Evolutionary conservation across 2,113 vertebrate species (phyloP), one percentile per base, ranked within the genome.

Genomic region (Forbesichthys papilliferus): DNA sequence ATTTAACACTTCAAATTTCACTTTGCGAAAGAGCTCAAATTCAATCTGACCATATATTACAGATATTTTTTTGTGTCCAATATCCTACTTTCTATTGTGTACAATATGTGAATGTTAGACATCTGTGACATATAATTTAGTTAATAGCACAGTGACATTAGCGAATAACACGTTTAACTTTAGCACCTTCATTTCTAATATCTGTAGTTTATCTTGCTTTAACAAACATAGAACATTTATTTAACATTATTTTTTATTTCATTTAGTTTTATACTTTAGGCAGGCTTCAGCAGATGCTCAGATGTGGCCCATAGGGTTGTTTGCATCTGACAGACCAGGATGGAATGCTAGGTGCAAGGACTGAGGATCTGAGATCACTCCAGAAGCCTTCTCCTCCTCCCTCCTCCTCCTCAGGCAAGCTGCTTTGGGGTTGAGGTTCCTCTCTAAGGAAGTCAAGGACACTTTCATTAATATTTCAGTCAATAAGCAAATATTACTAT

Each of bases 341-440:
- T 96, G 95, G 87, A 93, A 90, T 89, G 94, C 93, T 55, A 95
- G 93, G 87, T 96, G 95, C 66, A 95, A 88, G 83, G 94, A 86
- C 89, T 95, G 95, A 3, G 94, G 93, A 86, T 98, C 96, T 69
- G 93, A 92, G 90, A 96, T 94, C 92, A 93, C 91, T 69, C 93
- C 93, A 82, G 96, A 96, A 63, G 93, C 94, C 89, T 97, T 98
- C 89, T 98, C 96, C 86, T 98, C 97, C 92, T 98, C 97, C 90
- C 96, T 95, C 90, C 95, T 95, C 90, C 95, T 95, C 86, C 97
- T 95, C 94, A 99, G 94, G 93, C 97, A 98, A 77, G 97, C 96
- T 80, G 97, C 95, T 94, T 99, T 99, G 52, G 96, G 97, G 88
- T 98, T 99, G 78, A 99, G 91, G 87, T 99, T 99, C 83, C 97